Base-by-base conservation (phyloP, 2,797 vertebrate species). In the Peromyscus melanophrys region DNA sequence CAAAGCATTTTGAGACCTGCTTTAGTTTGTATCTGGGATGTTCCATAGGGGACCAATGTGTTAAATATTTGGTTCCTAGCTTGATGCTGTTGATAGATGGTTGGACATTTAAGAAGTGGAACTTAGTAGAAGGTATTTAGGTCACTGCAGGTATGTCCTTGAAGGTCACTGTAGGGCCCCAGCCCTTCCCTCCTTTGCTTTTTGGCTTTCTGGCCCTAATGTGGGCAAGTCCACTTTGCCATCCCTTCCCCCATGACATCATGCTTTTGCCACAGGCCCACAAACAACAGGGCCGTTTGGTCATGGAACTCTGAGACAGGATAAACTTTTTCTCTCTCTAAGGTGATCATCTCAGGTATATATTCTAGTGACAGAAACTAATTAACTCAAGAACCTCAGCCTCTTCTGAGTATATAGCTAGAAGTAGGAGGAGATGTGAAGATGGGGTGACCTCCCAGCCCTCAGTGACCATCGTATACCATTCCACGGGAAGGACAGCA, bases 351-450 rank as follows among this genome's bases (percentile, higher is more conserved):
- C 40, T 75, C 43, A 76, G 14, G 8, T 8, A 11, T 37, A 19
- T 34, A 27, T 34, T 25, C 19, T 52, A 71, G 34, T 31, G 25
- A 34, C 34, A 71, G 61, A 84, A 9, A 31, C n/a, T 43, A 40
- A 43, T 10, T 23, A 55, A 43, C 16, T 23, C 14, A 43, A 37
- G 37, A 17, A 43, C 27, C 4, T 0, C 27, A 2, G 40, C 43
- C 31, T 80, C 75, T 19, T 55, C 52, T 4, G 52, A 92, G 29
- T 5, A 10, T 0, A 0, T 17, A 61, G 27, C 69, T 27, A 0
- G 27, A 21, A 1, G 43, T 3, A 10, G 29, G 40, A 61, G 67
- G n/a, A 3, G 13, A 71, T 43, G 0, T 3, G 0, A 25, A 14
- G n/a, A 83, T 67, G 27, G 85, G 6, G 4, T 9, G 21, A n/a